Base-by-base conservation (phyloP, 2,113 vertebrate genomes). In the Echinops telfairi region DNA sequence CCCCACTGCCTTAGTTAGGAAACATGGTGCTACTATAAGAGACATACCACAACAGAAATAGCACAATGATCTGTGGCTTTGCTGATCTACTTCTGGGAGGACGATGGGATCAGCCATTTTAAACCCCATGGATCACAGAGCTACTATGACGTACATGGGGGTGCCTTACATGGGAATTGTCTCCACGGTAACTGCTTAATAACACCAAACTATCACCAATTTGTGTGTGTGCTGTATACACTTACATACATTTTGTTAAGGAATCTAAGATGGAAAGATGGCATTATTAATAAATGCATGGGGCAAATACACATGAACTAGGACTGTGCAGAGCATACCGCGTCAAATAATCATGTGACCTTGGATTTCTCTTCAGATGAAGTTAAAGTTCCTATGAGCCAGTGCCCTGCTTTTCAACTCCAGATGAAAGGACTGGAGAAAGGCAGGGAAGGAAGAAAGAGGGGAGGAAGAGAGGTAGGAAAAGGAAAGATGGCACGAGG, bases 311-410 rank as follows among this genome's bases (percentile, higher is more conserved):
- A 4, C 47, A 86, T 17, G 76, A 88, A 33, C 29, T 43, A 90
- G 36, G 71, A 60, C 81, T 53, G 0, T 23, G 14, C 4, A 6
- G 33, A 17, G n/a, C 15, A 87, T 81, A 75, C 5, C 20, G 27
- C 78, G 17, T 78, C 62, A 64, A 10, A 16, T 12, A 3, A 20
- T 70, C 4, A 47, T 27, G 2, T 29, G 29, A 53, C 47, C 12
- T 83, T 83, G 84, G 71, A 81, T 75, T 86, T 38, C 40, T 73
- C 53, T 79, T 73, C 78, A 68, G 27, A 58, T 20, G 31, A 85
- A 76, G 31, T 53, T n/a, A 60, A 77, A 80, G 53, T 71, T 47
- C 16, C 23, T n/a, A 62, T 88, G 86, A 83, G 14, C 2, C 25
- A 87, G 16, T 22, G 47, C 47, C 83, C n/a, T 64, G 3, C 31